Evolutionary conservation across 2,888 invertebrate species (phyloP).

Genomic region (Hydriomena furcata): DNA sequence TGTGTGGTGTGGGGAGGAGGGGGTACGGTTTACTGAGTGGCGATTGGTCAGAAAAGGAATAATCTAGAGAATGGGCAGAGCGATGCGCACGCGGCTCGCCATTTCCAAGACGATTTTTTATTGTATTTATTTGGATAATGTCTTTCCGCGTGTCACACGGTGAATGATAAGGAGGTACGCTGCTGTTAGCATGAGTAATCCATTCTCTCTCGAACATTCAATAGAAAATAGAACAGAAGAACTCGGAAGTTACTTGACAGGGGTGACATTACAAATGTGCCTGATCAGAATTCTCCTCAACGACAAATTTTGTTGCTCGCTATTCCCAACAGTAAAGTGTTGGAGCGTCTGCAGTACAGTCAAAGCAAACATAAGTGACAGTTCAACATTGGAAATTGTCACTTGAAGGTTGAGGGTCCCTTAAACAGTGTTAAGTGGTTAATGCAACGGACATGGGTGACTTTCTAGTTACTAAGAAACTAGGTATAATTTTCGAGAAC

Average conservation of each 20-base stretch:
- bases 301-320: no score
- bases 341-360: no score
- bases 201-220: slow-evolving; percentile 1
- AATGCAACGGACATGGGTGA: neutral
- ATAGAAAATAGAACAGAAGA: neutral
- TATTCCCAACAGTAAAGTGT: no score
- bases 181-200: slow-evolving; percentile 1
- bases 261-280: neutral
- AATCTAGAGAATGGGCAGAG: slow-evolving; percentile 57
- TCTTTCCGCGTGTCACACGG: slow-evolving; percentile 14
- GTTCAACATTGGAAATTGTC: slow-evolving; percentile 3
- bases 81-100: slow-evolving; percentile 50
- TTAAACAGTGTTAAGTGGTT: neutral
- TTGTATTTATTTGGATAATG: slow-evolving; percentile 22
- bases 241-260: neutral
- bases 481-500: neutral
- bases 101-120: slow-evolving; percentile 31
- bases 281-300: no score
- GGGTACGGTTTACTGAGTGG: slow-evolving; percentile 26
- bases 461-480: slow-evolving; percentile 10
- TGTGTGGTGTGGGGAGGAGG: slow-evolving; percentile 25
- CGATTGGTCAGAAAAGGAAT: slow-evolving; percentile 50
- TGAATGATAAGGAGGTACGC: slow-evolving; percentile 6
- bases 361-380: slow-evolving; percentile 2
- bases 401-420: slow-evolving; percentile 8